Percentiles rank a stretch among this genome's conserved stretches.
phyloP scores from a whole-genome alignment of 2,888 invertebrate species.

The Euclidia mi region DNA sequence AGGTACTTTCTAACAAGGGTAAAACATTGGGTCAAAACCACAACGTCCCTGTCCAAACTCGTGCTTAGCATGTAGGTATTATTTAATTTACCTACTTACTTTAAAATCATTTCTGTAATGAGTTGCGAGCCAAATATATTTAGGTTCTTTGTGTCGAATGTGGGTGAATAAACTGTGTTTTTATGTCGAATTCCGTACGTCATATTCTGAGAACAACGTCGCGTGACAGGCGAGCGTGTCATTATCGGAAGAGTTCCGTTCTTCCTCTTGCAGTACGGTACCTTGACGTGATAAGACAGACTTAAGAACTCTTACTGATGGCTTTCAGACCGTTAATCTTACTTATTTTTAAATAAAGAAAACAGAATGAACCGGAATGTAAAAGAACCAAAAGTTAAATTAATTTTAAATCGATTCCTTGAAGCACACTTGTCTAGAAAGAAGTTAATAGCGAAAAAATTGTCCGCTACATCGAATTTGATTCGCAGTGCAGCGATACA shows the following conservation, averaged over 20 bases:
- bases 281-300: not conserved
- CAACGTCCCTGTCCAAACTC: not conserved
- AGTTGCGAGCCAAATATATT: slow-evolving; percentile 5
- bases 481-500: slow-evolving; percentile 80
- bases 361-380: too few species aligned
- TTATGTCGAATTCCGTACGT: slow-evolving; percentile 6
- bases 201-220: slow-evolving; percentile 24
- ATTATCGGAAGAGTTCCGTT: slow-evolving; percentile 1
- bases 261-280: slow-evolving; percentile 3
- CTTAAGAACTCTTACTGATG: too few species aligned
- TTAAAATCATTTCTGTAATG: slow-evolving; percentile 2
- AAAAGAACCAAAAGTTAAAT: not conserved
- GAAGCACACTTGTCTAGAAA: slow-evolving; percentile 10
- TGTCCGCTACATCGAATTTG: slow-evolving; percentile 71
- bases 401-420: slow-evolving; percentile 1
- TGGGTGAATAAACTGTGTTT: slow-evolving; percentile 35
- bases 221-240: slow-evolving; percentile 3
- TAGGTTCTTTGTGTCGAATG: not conserved
- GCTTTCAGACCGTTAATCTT: too few species aligned
- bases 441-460: slow-evolving; percentile 20
- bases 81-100: not conserved
- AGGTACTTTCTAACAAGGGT: slow-evolving; percentile 1
- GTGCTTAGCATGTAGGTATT: slow-evolving; percentile 5
- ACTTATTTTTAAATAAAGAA: too few species aligned
- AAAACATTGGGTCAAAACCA: slow-evolving; percentile 1